Conservation (phyloP, 2,888 invertebrate genomes). For the Drosophila suboccidentalis region DNA sequence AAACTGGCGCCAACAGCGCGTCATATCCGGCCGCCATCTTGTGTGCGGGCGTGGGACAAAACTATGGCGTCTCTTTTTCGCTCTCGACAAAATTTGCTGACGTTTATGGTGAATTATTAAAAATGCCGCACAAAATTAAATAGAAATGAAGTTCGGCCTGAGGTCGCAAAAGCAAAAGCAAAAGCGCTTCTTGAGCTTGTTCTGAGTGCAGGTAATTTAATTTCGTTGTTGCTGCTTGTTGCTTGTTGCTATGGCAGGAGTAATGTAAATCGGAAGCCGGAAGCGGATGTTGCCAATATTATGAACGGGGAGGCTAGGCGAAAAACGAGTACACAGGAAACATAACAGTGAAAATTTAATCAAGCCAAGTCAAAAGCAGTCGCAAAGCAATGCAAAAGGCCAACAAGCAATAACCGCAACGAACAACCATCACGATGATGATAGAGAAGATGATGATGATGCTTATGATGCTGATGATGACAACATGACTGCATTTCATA, state of each 20-base stretch:
- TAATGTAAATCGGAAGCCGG: conserved; percentile 75
- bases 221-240: conserved; percentile 24
- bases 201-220: conserved; percentile 74
- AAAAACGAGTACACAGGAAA: conserved; percentile 70
- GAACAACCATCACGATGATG: conserved; percentile 19
- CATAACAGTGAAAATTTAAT: conserved; percentile 80
- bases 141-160: conserved; percentile 56
- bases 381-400: conserved; percentile 35
- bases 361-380: conserved; percentile 69
- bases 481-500: conserved; percentile 70
- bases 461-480: conserved; percentile 25
- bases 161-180: conserved; percentile 23
- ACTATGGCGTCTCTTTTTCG: conserved; percentile 37
- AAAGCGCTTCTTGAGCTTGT: conserved; percentile 21
- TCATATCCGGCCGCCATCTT: conserved; percentile 46
- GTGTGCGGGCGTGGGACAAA: conserved; percentile 24
- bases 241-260: conserved; percentile 36
- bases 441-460: conserved; percentile 4
- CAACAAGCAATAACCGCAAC: conserved; percentile 32
- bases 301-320: conserved; percentile 46
- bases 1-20: conserved; percentile 60
- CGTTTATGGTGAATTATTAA: conserved; percentile 81
- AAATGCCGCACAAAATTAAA: conserved; percentile 73
- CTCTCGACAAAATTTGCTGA: conserved; percentile 60
- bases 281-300: conserved; percentile 79